These are phyloP conservation scores for Leucoma salicis DNA, from an alignment of 2,888 invertebrate species.

Conservation along the genomic window DNA sequence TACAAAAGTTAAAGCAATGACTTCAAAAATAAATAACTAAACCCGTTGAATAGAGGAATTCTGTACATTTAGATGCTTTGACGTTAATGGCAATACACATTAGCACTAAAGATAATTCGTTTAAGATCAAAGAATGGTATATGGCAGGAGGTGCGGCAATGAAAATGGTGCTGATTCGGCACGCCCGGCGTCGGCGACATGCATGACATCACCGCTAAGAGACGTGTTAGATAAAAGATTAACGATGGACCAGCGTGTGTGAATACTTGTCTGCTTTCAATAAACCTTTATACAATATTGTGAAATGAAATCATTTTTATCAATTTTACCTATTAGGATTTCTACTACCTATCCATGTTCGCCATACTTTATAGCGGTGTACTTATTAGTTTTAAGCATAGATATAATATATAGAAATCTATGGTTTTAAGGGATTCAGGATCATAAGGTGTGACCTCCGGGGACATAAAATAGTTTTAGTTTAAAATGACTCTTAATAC, in stretches of 20 bases:
- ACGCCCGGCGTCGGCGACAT: constrained; percentile 35
- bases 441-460: too few species aligned
- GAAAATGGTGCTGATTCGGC: constrained; percentile 46
- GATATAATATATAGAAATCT: too few species aligned
- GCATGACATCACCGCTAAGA: constrained; percentile 58
- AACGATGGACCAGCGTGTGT: constrained; percentile 63
- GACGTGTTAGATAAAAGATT: constrained; percentile 59
- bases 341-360: too few species aligned
- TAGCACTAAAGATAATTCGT: constrained; percentile 54
- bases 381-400: background rate
- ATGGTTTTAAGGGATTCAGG: too few species aligned
- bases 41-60: too few species aligned
- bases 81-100: constrained; percentile 51
- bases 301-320: too few species aligned
- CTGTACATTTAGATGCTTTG: constrained; percentile 2
- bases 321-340: too few species aligned
- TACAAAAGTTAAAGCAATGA: too few species aligned
- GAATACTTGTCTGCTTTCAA: constrained; percentile 52
- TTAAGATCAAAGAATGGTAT: constrained; percentile 39
- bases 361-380: background rate
- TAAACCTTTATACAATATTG: constrained; percentile 37
- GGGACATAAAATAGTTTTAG: too few species aligned
- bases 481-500: too few species aligned
- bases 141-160: constrained; percentile 48
- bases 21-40: too few species aligned